Evolutionary conservation across 1,140 invertebrate species (phyloP).

Genomic region (Contarinia nasturtii): DNA sequence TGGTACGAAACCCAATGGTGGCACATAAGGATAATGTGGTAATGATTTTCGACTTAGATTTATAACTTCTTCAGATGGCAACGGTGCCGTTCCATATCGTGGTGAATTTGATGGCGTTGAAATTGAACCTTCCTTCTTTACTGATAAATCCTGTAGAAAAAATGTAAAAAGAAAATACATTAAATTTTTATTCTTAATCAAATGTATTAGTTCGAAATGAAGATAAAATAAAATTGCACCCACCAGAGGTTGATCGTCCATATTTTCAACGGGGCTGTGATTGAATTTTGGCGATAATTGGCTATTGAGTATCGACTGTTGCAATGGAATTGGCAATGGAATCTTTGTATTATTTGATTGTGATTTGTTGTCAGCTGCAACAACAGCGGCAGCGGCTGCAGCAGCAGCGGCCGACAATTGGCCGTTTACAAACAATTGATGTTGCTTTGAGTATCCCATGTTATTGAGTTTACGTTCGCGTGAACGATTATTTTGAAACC

Average conservation of each 20-base stretch:
- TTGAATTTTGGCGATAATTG: constrained; percentile 1
- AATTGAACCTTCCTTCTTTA: constrained; percentile 43
- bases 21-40: constrained; percentile 29
- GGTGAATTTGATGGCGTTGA: constrained; percentile 38
- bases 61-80: constrained; percentile 37
- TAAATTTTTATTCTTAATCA: too few species aligned
- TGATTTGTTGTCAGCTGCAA: constrained; percentile 4
- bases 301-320: constrained; percentile 3
- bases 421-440: background rate
- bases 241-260: constrained; percentile 52
- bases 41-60: constrained; percentile 44
- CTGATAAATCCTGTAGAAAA: constrained; percentile 45
- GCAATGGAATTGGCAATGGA: constrained; percentile 3
- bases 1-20: constrained; percentile 24
- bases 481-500: constrained; percentile 96
- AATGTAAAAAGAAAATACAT: too few species aligned
- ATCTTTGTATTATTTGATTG: background rate
- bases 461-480: constrained; percentile 56
- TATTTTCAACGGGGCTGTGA: constrained; percentile 15
- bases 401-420: background rate
- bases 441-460: background rate
- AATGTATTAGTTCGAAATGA: too few species aligned
- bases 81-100: constrained; percentile 24
- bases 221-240: too few species aligned
- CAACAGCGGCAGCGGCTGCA: background rate